Conservation (phyloP, 30 jellyfish, hydroid and myxozoan genomes). For the Thelohanellus kitauei region DNA sequence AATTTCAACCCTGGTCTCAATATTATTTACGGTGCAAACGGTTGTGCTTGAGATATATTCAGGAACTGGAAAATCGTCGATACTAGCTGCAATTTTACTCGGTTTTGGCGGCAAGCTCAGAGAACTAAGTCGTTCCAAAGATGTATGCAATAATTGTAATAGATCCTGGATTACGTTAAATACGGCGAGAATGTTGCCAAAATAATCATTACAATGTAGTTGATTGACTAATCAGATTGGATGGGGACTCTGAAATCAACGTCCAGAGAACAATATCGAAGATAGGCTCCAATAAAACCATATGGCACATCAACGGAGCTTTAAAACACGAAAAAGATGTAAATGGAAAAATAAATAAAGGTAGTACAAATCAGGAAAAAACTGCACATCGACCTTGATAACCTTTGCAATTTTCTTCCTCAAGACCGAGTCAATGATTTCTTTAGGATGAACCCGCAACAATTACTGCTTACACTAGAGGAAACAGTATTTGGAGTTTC, state of each 20-base stretch:
- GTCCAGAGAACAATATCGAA: no score
- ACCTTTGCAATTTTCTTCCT: constrained; percentile 54
- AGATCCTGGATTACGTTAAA: constrained; percentile 51
- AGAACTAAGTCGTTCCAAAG: constrained; percentile 39
- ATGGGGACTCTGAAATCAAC: no score
- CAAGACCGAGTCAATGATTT: constrained; percentile 77
- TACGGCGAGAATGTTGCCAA: constrained; percentile 29
- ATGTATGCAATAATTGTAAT: constrained; percentile 9
- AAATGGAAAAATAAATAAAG: no score
- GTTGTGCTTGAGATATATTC: constrained; percentile 6
- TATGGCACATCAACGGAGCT: constrained; percentile 30
- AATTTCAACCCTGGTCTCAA: constrained; percentile 28
- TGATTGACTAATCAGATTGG: no score
- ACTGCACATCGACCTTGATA: no score
- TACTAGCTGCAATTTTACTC: constrained; percentile 67
- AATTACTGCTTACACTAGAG: constrained; percentile 37
- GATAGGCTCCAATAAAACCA: no score
- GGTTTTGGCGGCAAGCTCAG: constrained; percentile 63
- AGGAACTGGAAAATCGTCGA: constrained; percentile 86
- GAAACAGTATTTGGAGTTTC: constrained; percentile 68
- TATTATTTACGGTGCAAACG: constrained; percentile 66
- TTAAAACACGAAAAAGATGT: no score
- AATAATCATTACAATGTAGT: no score
- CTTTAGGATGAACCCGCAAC: constrained; percentile 63
- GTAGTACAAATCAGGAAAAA: no score